These are phyloP conservation scores for Drosophila obscura DNA, from an alignment of 1,140 invertebrate genomes.

Conservation along the genomic window DNA sequence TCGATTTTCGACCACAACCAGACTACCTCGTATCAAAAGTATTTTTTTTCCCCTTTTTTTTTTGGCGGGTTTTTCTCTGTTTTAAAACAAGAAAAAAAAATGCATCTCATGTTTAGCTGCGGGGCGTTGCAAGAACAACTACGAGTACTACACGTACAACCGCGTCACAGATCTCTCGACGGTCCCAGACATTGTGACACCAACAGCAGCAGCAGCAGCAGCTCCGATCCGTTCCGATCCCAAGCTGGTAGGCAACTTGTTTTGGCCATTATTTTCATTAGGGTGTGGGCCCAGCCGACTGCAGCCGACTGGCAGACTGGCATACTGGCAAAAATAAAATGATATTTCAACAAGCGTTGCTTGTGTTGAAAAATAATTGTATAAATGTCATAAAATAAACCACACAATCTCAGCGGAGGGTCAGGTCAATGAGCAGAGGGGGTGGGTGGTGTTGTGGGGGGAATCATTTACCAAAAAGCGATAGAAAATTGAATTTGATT, in stretches of 20 bases:
- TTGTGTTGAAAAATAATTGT: conserved; percentile 73
- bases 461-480: conserved; percentile 3
- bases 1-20: conserved; percentile 64
- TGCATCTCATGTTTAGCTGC: conserved; percentile 55
- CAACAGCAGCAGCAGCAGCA: conserved; percentile 38
- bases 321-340: conserved; percentile 47
- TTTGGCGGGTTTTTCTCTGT: conserved; percentile 18
- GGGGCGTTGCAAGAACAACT: conserved; percentile 56
- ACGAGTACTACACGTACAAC: conserved; percentile 26
- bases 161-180: conserved; percentile 44
- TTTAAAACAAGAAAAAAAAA: conserved; percentile 64
- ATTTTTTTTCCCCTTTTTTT: conserved; percentile 37
- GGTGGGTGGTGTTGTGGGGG: not conserved
- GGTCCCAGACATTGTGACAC: conserved; percentile 77
- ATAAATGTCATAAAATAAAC: conserved; percentile 75
- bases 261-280: conserved; percentile 51
- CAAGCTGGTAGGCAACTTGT: conserved; percentile 32
- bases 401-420: conserved; percentile 42
- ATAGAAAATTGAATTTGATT: too few relatives aligned
- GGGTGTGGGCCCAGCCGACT: conserved; percentile 54
- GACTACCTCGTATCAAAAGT: conserved; percentile 58
- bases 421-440: conserved; percentile 12
- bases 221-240: conserved; percentile 7
- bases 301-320: conserved; percentile 7
- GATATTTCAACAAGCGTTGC: conserved; percentile 69